phyloP scores from a whole-genome alignment of 2,888 invertebrate species.

The Thyatira batis region DNA sequence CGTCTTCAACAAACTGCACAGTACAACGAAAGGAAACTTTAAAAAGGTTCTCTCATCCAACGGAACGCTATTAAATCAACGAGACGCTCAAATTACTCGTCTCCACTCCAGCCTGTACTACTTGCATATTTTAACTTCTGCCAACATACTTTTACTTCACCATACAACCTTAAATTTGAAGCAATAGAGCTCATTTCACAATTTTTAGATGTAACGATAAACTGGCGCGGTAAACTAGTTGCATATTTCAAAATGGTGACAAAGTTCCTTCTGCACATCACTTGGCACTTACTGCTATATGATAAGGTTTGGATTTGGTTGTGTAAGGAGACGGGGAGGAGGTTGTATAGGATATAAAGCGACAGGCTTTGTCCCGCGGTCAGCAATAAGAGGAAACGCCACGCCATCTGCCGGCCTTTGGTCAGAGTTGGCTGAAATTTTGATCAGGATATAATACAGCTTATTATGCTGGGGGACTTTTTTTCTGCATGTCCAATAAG shows the following conservation, averaged over 20 bases:
- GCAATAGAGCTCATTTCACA: conserved; percentile 42
- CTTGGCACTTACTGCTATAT: conserved; percentile 13
- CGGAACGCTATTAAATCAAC: conserved; percentile 56
- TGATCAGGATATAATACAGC: conserved; percentile 66
- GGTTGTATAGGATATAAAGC: conserved; percentile 46
- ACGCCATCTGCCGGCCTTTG: conserved; percentile 74
- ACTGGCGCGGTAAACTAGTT: conserved; percentile 66
- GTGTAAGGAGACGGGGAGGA: not conserved
- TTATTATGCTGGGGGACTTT: conserved; percentile 53
- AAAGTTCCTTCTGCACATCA: conserved; percentile 24
- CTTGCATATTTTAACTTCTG: conserved; percentile 54
- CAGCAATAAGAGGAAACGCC: conserved; percentile 75
- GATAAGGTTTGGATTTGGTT: conserved; percentile 32
- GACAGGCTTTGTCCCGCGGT: conserved; percentile 70
- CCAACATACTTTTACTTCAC: conserved; percentile 15
- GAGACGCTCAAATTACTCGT: conserved; percentile 50
- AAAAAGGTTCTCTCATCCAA: conserved; percentile 14
- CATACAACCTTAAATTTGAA: conserved; percentile 26
- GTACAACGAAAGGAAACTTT: not conserved
- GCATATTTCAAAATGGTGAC: conserved; percentile 63
- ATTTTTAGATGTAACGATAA: conserved; percentile 31
- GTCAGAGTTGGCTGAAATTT: conserved; percentile 61
- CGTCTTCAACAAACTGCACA: not conserved
- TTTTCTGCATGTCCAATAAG: conserved; percentile 15
- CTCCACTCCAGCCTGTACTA: conserved; percentile 36